Conservation (phyloP, 2,888 invertebrate species). For the Chymomyza caudatula region DNA sequence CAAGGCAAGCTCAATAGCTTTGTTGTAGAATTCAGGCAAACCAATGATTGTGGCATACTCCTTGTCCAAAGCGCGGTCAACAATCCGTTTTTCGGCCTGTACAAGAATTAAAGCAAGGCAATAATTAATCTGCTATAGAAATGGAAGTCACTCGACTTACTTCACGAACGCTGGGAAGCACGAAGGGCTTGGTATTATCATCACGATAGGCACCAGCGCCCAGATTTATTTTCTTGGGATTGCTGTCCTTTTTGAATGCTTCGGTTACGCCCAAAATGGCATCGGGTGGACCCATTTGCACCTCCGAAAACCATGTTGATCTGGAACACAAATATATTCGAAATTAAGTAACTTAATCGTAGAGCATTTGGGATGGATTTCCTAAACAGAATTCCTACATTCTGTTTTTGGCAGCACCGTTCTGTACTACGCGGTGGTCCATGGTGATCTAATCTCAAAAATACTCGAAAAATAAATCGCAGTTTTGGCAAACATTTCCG, state of each 20-base stretch:
- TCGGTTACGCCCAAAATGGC: conserved; percentile 98
- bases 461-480: neutral
- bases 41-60: conserved; percentile 98
- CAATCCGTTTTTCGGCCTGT: conserved; percentile 90
- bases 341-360: neutral
- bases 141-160: conserved; percentile 74
- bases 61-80: conserved; percentile 86
- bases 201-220: conserved; percentile 98
- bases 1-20: conserved; percentile 92
- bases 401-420: neutral
- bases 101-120: neutral
- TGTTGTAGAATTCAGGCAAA: conserved; percentile 88
- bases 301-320: conserved; percentile 89
- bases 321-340: conserved; percentile 77
- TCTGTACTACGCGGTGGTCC: neutral
- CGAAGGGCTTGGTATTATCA: conserved; percentile 96
- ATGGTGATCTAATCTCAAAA: neutral
- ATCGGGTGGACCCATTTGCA: conserved; percentile 98
- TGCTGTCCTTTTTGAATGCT: conserved; percentile 93
- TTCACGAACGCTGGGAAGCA: conserved; percentile 91
- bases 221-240: conserved; percentile 96
- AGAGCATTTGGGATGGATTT: neutral
- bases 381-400: neutral
- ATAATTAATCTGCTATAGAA: neutral
- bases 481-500: conserved; percentile 6